Evolutionary conservation across 2,113 vertebrate genomes (phyloP).

Genomic region (Lynx canadensis): DNA sequence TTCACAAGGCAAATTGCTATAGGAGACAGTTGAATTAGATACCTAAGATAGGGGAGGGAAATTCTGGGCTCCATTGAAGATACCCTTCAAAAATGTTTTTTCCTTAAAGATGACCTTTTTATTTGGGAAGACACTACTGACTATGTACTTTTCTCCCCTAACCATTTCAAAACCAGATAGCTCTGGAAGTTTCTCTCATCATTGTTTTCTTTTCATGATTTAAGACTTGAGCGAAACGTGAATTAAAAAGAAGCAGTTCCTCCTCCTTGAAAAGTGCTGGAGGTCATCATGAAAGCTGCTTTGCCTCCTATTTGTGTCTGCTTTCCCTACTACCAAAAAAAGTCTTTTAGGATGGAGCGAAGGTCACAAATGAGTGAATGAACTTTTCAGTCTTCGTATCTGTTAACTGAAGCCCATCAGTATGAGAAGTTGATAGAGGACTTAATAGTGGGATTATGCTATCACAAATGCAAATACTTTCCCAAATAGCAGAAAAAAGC

Average conservation of each 20-base stretch:
- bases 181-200: background rate
- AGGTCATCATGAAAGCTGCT: slow-evolving; percentile 60
- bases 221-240: background rate
- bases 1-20: background rate
- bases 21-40: background rate
- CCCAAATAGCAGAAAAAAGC: slow-evolving; percentile 67
- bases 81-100: background rate
- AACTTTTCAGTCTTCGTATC: slow-evolving; percentile 64
- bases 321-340: slow-evolving; percentile 72
- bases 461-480: slow-evolving; percentile 62
- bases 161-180: background rate
- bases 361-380: slow-evolving; percentile 75
- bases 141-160: background rate
- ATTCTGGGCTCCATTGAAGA: background rate
- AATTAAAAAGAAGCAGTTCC: slow-evolving; percentile 46
- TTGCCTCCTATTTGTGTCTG: slow-evolving; percentile 69
- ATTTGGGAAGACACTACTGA: slow-evolving; percentile 5
- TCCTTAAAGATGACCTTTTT: background rate
- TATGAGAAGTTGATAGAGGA: slow-evolving; percentile 63
- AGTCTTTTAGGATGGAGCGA: slow-evolving; percentile 17
- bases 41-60: background rate
- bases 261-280: slow-evolving; percentile 74
- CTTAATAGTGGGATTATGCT: slow-evolving; percentile 54
- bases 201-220: background rate
- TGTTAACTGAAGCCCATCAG: slow-evolving; percentile 50